Base-by-base conservation (phyloP, 2,888 invertebrate species). In the Aromia moschata region DNA sequence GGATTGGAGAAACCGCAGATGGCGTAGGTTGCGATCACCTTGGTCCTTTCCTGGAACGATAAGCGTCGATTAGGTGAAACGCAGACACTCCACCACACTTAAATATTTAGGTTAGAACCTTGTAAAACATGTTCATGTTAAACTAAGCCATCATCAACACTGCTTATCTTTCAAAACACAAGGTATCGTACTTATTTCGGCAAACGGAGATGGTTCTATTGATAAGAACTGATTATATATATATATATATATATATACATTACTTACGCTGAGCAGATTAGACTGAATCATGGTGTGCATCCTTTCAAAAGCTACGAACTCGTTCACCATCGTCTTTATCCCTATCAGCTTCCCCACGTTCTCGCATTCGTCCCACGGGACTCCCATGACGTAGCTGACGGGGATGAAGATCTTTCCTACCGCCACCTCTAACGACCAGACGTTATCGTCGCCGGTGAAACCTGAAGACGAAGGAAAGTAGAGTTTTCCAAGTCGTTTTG, bases 1-100 rank as follows among this genome's bases (percentile, higher is more conserved):
- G 95, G 92, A 83, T 96, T 96, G 0, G 95, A 90, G 81, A 96
- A 96, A 0, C 96, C 95, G 74, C 96, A 96, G 20, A 96, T 87
- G 0, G 95, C 92, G 75, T 91, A 96, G 0, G 96, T 96, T 0
- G 94, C 91, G 44, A 96, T 94, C 7, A 91, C 86, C 74, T 90
- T 89, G 0, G 91, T 87, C 25, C 94, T 86, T 0, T 85, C 81
- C 93, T 93, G 77, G n/a, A 80, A 25, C 25, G n/a, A n/a, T n/a
- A n/a, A n/a, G n/a, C n/a, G n/a, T n/a, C n/a, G n/a, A n/a, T n/a
- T n/a, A n/a, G n/a, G n/a, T n/a, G n/a, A n/a, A n/a, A n/a, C n/a
- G n/a, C n/a, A n/a, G n/a, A n/a, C n/a, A n/a, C n/a, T n/a, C n/a
- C n/a, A n/a, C n/a, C n/a, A n/a, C n/a, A n/a, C n/a, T n/a, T n/a